Conservation (phyloP, 2,113 vertebrate genomes). For the Crotalus helleri region DNA sequence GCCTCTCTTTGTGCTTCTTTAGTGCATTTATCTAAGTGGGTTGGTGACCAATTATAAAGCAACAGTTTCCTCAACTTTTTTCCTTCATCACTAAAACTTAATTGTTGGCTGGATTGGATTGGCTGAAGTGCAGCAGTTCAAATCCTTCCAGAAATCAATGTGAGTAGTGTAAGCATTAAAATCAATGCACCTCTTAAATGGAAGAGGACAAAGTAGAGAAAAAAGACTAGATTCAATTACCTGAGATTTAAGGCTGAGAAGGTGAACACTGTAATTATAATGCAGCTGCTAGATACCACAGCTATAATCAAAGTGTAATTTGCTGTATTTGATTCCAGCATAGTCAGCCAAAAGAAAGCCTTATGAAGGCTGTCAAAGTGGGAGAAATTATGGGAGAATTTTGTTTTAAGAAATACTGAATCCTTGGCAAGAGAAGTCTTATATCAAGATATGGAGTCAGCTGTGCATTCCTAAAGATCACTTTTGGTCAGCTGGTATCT, state of each 20-base stretch:
- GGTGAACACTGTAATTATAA: neutral
- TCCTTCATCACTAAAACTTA: neutral
- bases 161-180: neutral
- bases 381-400: neutral
- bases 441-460: too few relatives aligned
- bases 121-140: neutral
- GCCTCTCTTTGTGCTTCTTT: neutral
- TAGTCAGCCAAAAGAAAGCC: neutral
- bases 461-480: neutral
- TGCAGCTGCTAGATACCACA: neutral
- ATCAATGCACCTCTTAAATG: neutral
- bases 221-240: neutral
- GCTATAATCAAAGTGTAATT: neutral
- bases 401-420: neutral
- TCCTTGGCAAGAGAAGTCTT: neutral
- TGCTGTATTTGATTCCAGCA: neutral
- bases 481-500: neutral
- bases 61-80: neutral
- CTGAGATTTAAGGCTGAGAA: neutral
- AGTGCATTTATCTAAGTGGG: neutral
- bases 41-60: neutral
- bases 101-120: neutral
- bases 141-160: neutral
- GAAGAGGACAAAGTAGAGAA: neutral
- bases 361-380: neutral